Evolutionary conservation across 2,797 vertebrate genomes (phyloP).

Genomic region (Emydoidea blandingii): DNA sequence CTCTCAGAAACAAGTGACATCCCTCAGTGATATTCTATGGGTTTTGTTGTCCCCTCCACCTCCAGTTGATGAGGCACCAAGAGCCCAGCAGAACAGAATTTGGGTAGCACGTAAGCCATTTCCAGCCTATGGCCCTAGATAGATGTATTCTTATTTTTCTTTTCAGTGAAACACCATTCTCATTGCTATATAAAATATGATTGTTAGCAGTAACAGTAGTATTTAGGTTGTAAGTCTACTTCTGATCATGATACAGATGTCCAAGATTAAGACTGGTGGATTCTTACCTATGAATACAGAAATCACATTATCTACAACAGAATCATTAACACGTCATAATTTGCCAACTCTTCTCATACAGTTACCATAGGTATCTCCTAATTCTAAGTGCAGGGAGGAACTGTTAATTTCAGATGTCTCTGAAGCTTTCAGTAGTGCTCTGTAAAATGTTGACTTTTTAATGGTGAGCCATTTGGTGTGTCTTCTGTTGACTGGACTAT

Average conservation of each 20-base stretch:
- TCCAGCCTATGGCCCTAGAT: neutral
- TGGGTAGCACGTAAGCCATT: neutral
- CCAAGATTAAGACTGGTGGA: neutral
- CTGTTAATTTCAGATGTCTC: neutral
- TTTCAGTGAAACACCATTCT: neutral
- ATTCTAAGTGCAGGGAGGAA: neutral
- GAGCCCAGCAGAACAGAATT: neutral
- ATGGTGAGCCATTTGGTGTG: neutral
- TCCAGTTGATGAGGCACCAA: rapidly evolving
- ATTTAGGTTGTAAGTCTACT: neutral
- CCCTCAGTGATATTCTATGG: neutral
- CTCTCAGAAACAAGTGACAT: neutral
- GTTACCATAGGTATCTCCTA: neutral
- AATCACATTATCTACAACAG: neutral
- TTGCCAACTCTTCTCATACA: neutral
- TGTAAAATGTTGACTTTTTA: neutral
- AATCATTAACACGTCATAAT: neutral
- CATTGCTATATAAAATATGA: neutral
- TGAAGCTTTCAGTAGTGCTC: neutral
- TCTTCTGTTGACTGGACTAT: neutral
- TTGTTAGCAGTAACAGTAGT: neutral
- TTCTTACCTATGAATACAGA: neutral
- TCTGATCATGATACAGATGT: neutral
- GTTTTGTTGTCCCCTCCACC: neutral
- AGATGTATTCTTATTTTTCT: neutral